Percentiles rank a stretch among this genome's conserved stretches.
Evolutionary conservation across 2,888 invertebrate genomes (phyloP).

Genomic region (Chrysotoxum bicinctum): DNA sequence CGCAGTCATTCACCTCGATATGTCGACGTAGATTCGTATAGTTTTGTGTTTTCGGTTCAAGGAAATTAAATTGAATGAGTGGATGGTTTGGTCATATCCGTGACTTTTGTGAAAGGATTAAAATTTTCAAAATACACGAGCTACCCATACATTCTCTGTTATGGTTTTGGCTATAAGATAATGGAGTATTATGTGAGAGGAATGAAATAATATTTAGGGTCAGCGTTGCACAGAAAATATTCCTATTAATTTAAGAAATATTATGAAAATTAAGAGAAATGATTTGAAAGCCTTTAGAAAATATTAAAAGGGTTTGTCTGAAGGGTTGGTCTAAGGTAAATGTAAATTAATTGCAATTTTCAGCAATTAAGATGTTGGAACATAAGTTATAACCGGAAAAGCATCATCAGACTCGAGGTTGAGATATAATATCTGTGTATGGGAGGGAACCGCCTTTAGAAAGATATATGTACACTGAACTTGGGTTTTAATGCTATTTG

Average conservation of each 20-base stretch:
- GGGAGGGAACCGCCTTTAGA: no score
- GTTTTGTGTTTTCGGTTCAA: slow-evolving; percentile 19
- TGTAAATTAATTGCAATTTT: slow-evolving; percentile 10
- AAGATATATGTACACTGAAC: no score
- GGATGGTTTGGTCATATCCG: slow-evolving; percentile 51
- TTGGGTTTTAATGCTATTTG: no score
- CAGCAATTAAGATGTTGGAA: neutral
- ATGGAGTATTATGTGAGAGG: slow-evolving; percentile 13
- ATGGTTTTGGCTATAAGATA: neutral
- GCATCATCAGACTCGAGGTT: neutral
- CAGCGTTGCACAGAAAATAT: slow-evolving; percentile 6
- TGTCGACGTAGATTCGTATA: neutral
- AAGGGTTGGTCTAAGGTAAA: neutral
- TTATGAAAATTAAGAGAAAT: neutral
- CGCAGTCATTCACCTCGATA: slow-evolving; percentile 22
- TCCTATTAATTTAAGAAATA: slow-evolving; percentile 40
- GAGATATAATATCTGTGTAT: neutral
- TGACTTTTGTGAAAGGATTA: slow-evolving; percentile 35
- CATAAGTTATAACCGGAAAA: neutral
- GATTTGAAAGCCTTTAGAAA: neutral
- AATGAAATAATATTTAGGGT: slow-evolving; percentile 23
- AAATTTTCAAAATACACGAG: neutral
- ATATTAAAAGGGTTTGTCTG: neutral
- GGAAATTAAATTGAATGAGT: slow-evolving; percentile 35
- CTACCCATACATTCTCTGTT: neutral